Evolutionary conservation across 2,113 vertebrate species (phyloP).

Genomic region (Pheucticus melanocephalus): DNA sequence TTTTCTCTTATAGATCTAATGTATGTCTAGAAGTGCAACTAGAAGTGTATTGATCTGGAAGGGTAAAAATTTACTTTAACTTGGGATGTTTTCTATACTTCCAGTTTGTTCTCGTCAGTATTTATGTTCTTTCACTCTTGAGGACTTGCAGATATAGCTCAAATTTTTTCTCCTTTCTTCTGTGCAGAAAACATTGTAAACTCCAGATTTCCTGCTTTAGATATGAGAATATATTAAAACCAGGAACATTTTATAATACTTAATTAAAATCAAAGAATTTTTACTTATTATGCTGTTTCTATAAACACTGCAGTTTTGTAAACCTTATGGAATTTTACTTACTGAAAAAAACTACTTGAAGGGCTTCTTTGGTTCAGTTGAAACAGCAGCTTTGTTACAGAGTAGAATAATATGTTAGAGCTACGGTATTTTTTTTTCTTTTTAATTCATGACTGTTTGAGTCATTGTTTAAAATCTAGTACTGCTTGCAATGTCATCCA

Average conservation of each 20-base stretch:
- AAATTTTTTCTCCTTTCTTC: neutral
- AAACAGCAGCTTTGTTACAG: conserved; percentile 11
- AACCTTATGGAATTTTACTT: conserved; percentile 21
- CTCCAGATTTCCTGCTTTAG: neutral
- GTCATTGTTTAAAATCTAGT: conserved; percentile 49
- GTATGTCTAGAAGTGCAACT: neutral
- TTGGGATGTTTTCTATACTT: neutral
- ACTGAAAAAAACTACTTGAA: neutral
- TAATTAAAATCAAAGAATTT: neutral
- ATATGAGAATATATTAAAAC: neutral
- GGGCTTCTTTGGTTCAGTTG: neutral
- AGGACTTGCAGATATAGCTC: neutral
- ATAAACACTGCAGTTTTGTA: neutral
- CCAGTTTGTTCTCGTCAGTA: neutral
- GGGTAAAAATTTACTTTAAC: neutral
- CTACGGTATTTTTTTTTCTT: neutral
- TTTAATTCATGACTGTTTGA: conserved; percentile 24
- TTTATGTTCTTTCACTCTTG: neutral
- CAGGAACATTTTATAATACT: neutral
- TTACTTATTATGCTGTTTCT: neutral
- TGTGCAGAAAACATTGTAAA: neutral
- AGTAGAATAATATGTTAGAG: conserved; percentile 11
- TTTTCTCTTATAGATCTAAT: neutral
- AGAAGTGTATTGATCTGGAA: neutral
- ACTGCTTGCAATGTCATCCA: neutral